These are phyloP conservation scores for Rambutsinella grinnellia DNA, from an alignment of 2,888 invertebrate species.

Conservation along the genomic window DNA sequence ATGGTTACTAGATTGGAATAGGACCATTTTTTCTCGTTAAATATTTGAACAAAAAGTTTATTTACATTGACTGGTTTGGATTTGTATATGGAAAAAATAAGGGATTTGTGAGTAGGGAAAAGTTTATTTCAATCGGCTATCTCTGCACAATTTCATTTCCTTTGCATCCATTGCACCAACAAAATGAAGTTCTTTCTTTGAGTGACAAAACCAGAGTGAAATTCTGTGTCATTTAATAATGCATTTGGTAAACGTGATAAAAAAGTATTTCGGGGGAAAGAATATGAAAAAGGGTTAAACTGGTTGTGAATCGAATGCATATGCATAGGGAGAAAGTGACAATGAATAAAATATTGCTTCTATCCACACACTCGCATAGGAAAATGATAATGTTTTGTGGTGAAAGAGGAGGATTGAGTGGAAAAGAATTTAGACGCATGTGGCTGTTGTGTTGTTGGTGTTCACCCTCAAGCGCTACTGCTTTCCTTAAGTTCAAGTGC, in stretches of 20 bases:
- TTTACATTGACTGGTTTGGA: neutral
- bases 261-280: neutral
- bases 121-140: neutral
- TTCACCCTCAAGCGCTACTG: too few species aligned
- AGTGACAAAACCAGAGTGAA: neutral
- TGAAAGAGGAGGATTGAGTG: neutral
- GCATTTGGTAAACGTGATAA: neutral
- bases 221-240: neutral
- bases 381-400: conserved; percentile 14
- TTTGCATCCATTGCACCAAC: too few species aligned
- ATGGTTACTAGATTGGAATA: neutral
- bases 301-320: conserved; percentile 6
- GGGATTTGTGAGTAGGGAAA: neutral
- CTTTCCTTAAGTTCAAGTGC: conserved; percentile 3
- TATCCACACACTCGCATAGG: neutral
- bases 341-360: conserved; percentile 22
- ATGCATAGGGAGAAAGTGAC: conserved; percentile 32
- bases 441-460: conserved; percentile 17
- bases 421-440: conserved; percentile 36
- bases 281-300: neutral
- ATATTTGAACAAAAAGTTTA: neutral
- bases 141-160: too few species aligned
- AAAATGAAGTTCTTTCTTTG: neutral
- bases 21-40: neutral
- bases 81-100: neutral